Evolutionary conservation across 1,140 invertebrate species (phyloP).

Genomic region (Chionoecetes opilio): DNA sequence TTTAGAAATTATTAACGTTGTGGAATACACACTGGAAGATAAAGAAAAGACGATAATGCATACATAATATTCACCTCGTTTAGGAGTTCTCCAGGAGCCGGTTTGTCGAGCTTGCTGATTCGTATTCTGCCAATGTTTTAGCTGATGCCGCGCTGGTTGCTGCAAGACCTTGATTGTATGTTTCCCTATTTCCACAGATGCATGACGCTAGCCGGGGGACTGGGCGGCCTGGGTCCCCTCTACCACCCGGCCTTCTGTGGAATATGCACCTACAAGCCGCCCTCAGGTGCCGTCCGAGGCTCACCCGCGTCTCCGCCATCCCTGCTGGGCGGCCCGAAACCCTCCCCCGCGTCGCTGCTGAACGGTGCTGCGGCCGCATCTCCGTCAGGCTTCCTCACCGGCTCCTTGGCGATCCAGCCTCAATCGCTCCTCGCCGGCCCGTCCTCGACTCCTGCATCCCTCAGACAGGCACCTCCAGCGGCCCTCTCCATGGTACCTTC

Average conservation of each 20-base stretch:
- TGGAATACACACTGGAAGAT: no score
- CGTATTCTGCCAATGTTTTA: no score
- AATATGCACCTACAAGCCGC: conserved; percentile 71
- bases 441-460: background rate
- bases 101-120: no score
- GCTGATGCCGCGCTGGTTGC: no score
- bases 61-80: no score
- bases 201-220: conserved; percentile 68
- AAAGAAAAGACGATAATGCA: no score
- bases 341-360: conserved; percentile 63
- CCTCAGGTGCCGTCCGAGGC: background rate
- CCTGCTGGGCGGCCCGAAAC: background rate
- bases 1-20: no score
- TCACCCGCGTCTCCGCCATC: conserved; percentile 49
- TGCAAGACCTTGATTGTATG: no score
- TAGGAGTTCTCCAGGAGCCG: no score
- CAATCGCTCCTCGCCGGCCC: background rate
- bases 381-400: conserved; percentile 18
- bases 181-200: conserved; percentile 50
- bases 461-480: background rate
- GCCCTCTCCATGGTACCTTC: conserved; percentile 44
- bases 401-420: background rate
- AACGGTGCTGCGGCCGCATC: conserved; percentile 12
- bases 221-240: conserved; percentile 65
- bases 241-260: conserved; percentile 77